Evolutionary conservation across 2,113 vertebrate genomes (phyloP), one percentile per base, ranked within the genome.

Genomic region (Brachypteracias leptosomus): DNA sequence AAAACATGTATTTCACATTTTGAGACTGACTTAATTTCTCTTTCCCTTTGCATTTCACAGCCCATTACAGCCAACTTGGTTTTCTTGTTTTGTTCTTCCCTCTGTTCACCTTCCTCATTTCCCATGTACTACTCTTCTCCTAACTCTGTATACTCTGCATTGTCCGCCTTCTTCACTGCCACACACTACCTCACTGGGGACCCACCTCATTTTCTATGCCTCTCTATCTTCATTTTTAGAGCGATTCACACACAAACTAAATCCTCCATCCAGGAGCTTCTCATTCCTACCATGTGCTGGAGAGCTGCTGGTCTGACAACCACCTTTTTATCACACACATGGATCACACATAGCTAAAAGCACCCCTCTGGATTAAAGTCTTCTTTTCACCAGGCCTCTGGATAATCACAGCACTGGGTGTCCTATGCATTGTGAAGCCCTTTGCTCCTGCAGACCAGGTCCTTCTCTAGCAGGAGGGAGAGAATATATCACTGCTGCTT

Each of bases 241-340:
- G 24, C 0, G 1, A 79, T 22, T 47, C 17, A 19, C 40, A 65
- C 5, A 10, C 4, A 36, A n/a, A 40, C 6, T 2, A 1, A 54
- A 14, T 25, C 18, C 8, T 95, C 25, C 49, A 68, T 81, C 42
- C 33, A 78, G 31, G 7, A 77, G 3, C 18, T 36, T 59, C 59
- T 77, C 42, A 36, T 68, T 67, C 46, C 54, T 54, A 22, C 13
- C 31, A 35, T 0, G 5, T 9, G 31, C 38, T 29, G 21, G 16
- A 82, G 17, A 13, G 6, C 6, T 70, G 38, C 31, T 81, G 57
- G 33, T 20, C 47, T n/a, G 7, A 38, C 12, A 57, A 7, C 1
- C 16, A 35, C 38, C 44, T 17, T 76, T 54, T 36, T 35, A 24
- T 29, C 51, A 21, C 28, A 38, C 6, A 16, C 7, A 21, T 3